These are phyloP conservation scores for Pantherophis alleghaniensis DNA, from an alignment of 2,797 vertebrate genomes.

Conservation along the genomic window DNA sequence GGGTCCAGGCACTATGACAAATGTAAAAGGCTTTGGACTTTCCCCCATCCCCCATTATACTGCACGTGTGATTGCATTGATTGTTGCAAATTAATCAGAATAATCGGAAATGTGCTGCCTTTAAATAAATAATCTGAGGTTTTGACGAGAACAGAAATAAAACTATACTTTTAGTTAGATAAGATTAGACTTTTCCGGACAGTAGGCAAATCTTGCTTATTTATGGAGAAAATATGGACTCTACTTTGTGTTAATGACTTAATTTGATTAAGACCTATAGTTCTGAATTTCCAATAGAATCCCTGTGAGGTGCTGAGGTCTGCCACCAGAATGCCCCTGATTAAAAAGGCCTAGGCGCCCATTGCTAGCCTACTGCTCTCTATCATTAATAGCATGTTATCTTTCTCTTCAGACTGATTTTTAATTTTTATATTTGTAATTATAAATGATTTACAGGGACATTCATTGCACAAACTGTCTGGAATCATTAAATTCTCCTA, in stretches of 20 bases:
- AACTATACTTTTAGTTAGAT: neutral
- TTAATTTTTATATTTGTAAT: constrained; percentile 84
- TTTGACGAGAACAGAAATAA: constrained; percentile 6
- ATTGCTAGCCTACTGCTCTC: constrained; percentile 73
- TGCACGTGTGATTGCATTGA: neutral
- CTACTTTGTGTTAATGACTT: constrained; percentile 44
- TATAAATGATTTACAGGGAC: constrained; percentile 83
- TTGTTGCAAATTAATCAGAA: neutral
- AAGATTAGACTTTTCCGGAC: neutral
- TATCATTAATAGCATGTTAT: constrained; percentile 81
- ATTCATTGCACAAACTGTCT: constrained; percentile 83
- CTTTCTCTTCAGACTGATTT: constrained; percentile 81
- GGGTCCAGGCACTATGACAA: neutral
- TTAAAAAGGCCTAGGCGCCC: constrained; percentile 67
- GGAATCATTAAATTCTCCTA: constrained; percentile 88
- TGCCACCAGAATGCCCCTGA: constrained; percentile 71
- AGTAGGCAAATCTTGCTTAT: constrained; percentile 8
- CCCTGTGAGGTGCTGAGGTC: constrained; percentile 60
- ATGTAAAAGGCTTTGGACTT: neutral
- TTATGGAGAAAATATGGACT: constrained; percentile 6
- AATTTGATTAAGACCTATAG: constrained; percentile 35
- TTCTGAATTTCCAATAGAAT: constrained; percentile 49
- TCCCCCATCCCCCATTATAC: neutral
- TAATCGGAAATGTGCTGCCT: neutral
- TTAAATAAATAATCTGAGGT: neutral